Conservation (phyloP, 1,140 invertebrate species). For the Listronotus bonariensis region DNA sequence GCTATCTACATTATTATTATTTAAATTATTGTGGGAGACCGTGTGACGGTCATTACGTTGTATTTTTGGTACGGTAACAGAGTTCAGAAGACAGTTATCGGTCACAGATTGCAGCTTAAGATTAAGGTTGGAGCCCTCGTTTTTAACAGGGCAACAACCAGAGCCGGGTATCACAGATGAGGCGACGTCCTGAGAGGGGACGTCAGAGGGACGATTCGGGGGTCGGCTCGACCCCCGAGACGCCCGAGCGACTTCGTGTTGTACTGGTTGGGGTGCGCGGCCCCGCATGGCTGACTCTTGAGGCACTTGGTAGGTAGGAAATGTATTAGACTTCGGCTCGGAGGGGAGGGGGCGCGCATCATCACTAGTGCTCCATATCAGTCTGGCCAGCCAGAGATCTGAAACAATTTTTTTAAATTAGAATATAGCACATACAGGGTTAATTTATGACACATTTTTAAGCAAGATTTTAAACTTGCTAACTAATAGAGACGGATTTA, state of each 20-base stretch:
- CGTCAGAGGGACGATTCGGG: constrained; percentile 47
- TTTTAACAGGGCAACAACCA: constrained; percentile 54
- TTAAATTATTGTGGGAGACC: constrained; percentile 58
- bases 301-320: constrained; percentile 59
- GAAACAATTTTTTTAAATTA: constrained; percentile 42
- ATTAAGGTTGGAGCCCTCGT: constrained; percentile 58
- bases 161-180: constrained; percentile 78
- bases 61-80: constrained; percentile 67
- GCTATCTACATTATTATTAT: constrained; percentile 42
- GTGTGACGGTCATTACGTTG: constrained; percentile 65
- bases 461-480: too few relatives aligned
- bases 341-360: constrained; percentile 56
- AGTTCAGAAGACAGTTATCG: constrained; percentile 68
- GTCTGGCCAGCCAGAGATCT: constrained; percentile 58
- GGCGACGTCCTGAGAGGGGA: constrained; percentile 52
- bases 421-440: not conserved
- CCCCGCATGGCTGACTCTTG: constrained; percentile 57
- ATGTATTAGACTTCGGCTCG: constrained; percentile 56
- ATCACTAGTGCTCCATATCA: constrained; percentile 57
- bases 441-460: not conserved
- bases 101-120: constrained; percentile 71
- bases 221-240: constrained; percentile 58
- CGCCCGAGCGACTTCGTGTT: constrained; percentile 51
- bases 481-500: too few relatives aligned
- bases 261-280: constrained; percentile 56